Percentiles rank a stretch among this genome's conserved stretches.
These are phyloP conservation scores for Cephus pygmeus DNA, from an alignment of 2,888 invertebrate genomes.

Conservation along the genomic window DNA sequence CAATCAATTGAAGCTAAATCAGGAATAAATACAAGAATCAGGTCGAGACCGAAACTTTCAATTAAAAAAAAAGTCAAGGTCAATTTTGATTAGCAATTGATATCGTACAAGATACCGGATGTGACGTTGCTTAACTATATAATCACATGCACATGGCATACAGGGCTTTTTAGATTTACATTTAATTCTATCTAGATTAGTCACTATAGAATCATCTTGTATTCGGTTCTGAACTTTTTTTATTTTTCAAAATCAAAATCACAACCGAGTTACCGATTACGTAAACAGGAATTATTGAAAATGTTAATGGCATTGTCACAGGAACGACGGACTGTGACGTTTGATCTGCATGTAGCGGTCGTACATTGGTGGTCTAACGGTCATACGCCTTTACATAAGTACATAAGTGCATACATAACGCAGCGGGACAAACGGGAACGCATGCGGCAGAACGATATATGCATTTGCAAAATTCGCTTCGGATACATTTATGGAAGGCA, in stretches of 20 bases:
- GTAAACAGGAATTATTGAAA: constrained; percentile 42
- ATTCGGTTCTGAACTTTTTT: background rate
- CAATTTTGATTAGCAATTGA: background rate
- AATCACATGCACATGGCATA: background rate
- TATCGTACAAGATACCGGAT: background rate
- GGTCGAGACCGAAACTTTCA: background rate
- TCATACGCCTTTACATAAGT: constrained; percentile 33
- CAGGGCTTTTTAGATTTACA: background rate
- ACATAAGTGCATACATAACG: constrained; percentile 25
- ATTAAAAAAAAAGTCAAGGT: background rate
- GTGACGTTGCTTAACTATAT: background rate
- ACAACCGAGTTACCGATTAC: constrained; percentile 24
- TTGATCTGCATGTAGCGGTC: constrained; percentile 45
- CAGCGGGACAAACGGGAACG: constrained; percentile 29
- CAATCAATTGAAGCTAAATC: background rate
- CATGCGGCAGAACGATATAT: constrained; percentile 24
- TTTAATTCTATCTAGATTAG: background rate
- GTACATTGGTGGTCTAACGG: constrained; percentile 43
- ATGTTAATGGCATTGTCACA: constrained; percentile 32
- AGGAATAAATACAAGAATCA: background rate
- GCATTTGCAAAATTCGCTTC: constrained; percentile 38
- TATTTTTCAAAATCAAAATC: background rate
- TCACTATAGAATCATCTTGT: background rate
- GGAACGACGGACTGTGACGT: constrained; percentile 33
- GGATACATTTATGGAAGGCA: constrained; percentile 39